A percentile compares a stretch with the other conserved stretches of the same genome.
Evolutionary conservation across 2,888 invertebrate genomes (phyloP).

Genomic region (Hyles lineata): DNA sequence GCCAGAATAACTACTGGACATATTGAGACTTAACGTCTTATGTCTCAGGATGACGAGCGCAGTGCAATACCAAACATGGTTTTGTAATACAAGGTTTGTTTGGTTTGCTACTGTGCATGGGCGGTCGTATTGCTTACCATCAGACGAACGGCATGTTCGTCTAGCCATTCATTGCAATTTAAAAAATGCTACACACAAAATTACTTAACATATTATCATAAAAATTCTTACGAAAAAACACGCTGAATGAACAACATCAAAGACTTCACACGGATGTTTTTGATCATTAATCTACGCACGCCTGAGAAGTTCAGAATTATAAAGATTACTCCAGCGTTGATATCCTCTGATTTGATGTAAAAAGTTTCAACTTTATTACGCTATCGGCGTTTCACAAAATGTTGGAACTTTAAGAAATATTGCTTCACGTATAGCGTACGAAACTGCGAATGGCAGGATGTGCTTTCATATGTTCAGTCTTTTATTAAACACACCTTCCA

Average conservation of each 20-base stretch:
- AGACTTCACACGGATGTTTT: background rate
- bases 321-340: constrained; percentile 28
- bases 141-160: too few species aligned
- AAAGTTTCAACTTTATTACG: constrained; percentile 21
- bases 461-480: background rate
- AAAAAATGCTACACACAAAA: too few species aligned
- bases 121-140: too few species aligned
- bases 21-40: too few species aligned
- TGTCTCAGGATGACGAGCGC: too few species aligned
- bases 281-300: background rate
- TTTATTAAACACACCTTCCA: background rate
- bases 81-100: too few species aligned
- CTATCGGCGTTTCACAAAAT: constrained; percentile 18
- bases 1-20: too few species aligned
- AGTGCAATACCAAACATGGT: too few species aligned
- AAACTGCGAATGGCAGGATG: background rate
- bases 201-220: too few species aligned
- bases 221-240: background rate
- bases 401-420: constrained; percentile 18
- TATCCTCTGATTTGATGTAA: constrained; percentile 25
- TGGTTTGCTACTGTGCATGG: too few species aligned
- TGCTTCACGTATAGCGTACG: background rate
- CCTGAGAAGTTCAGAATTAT: background rate
- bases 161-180: too few species aligned
- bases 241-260: background rate